Base-by-base conservation (phyloP, 1,140 invertebrate genomes). In the Eupeodes corollae region DNA sequence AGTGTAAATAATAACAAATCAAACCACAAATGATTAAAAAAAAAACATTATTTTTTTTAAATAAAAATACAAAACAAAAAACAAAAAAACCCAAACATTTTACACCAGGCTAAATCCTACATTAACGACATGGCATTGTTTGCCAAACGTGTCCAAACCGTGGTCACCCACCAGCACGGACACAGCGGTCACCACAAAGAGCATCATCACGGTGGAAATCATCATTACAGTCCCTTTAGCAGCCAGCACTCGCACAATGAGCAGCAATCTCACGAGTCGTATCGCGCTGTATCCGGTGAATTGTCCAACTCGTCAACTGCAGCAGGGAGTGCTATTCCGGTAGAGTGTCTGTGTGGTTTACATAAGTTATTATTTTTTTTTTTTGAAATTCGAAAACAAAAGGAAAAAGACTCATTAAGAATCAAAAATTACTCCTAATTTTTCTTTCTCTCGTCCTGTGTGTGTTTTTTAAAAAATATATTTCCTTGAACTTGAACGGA, bases 61-160 rank as follows among this genome's bases (percentile, higher is more conserved):
- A 26, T 5, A 26, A 26, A 5, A 26, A 5, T 26, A 5, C 3
- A 26, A 26, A 26, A 26, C 3, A 26, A 26, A 5, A 26, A 26
- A 37, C 47, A 39, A 32, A 31, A 33, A 42, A 37, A 47, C 31
- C 38, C 46, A 16, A 45, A 42, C 15, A 44, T 35, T 44, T 42
- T 13, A n/a, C 44, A 42, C 33, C 52, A 67, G 64, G 51, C 59
- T 43, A 48, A 54, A 52, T 52, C 50, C 21, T 68, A 68, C 56
- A 55, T 67, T 41, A 61, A 65, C 55, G 66, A 68, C 48, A 63
- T 62, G 60, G 63, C 63, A 44, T 51, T 51, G 46, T 42, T 63
- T 51, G 53, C 60, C 44, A 65, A 63, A 54, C 54, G 62, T 41
- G 56, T 57, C 34, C 62, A 67, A 56, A 59, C 63, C 34, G 61